Evolutionary conservation across 2,797 vertebrate genomes (phyloP), one percentile per base, ranked within the genome.

Genomic region (Leptatherina wallacei): DNA sequence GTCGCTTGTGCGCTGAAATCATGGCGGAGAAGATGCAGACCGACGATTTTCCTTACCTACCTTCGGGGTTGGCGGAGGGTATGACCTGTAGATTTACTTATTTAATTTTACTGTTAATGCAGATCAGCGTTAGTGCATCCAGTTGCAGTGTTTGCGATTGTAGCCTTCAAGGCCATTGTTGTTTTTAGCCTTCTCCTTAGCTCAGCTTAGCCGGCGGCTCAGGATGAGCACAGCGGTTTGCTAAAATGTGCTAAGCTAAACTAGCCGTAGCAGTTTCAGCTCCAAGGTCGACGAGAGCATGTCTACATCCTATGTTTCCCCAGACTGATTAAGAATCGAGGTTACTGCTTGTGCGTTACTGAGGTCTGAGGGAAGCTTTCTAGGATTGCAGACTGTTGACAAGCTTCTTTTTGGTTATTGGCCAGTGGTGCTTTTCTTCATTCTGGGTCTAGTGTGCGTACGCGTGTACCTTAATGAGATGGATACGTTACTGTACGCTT

Each of bases 11-110:
- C 56, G 66, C 57, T 36, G 60, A 82, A 91, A 88, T 59, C 59
- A 95, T 95, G 94, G 94, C 93, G 78, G 90, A 81, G 62, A 85
- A 77, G 85, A 92, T 93, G 90, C 87, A 91, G 81, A 93, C 90
- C 55, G 93, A 93, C 51, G 89, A 92, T 83, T 92, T 94, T 81
- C 92, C 93, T 29, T 90, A 82, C 77, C 84, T 94, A 77, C 94
- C 94, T 75, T 92, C 93, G 61, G 94, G 94, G 51, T 81, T 69
- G 66, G 89, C 83, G 73, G 93, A 95, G 78, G 94, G 95, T 95
- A 92, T 61, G 87, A 4, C 16, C 6, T 18, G 16, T 58, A 56
- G 73, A 6, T 62, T 56, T 4, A 14, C 16, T n/a, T 3, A 2
- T n/a, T 18, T 1, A 6, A 32, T 33, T 2, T 20, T 1, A 24